phyloP scores from a whole-genome alignment of 2,797 vertebrate species.

The Malacoctenus gilli region DNA sequence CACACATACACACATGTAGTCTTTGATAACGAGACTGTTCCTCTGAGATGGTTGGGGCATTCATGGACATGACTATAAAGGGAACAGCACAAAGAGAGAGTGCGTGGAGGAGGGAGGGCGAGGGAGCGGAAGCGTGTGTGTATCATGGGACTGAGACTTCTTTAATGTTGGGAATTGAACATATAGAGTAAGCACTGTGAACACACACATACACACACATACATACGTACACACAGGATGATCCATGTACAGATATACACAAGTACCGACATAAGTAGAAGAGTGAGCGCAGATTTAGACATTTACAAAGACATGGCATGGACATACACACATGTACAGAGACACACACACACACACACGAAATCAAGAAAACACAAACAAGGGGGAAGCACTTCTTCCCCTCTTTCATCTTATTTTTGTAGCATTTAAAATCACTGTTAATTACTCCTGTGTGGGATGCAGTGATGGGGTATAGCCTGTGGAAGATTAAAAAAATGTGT shows the following conservation, averaged over 20 bases:
- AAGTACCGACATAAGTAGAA: conserved; percentile 55
- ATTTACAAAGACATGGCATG: conserved; percentile 69
- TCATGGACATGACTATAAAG: conserved; percentile 56
- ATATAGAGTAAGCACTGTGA: conserved; percentile 78
- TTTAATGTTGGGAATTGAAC: conserved; percentile 68
- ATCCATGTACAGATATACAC: conserved; percentile 56
- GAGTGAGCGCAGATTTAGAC: conserved; percentile 54
- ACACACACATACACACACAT: conserved; percentile 54
- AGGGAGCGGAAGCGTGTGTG: conserved; percentile 51
- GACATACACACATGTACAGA: conserved; percentile 66
- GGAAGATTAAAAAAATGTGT: conserved; percentile 74
- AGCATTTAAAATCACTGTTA: conserved; percentile 85
- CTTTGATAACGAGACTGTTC: conserved; percentile 53
- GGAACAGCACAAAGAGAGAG: conserved; percentile 51
- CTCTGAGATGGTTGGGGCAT: conserved; percentile 53
- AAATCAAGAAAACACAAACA: conserved; percentile 57
- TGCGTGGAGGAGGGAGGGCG: conserved; percentile 19
- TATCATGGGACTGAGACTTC: conserved; percentile 67
- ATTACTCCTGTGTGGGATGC: conserved; percentile 79
- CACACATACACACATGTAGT: conserved; percentile 43
- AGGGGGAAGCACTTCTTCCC: conserved; percentile 71
- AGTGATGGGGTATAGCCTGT: conserved; percentile 78
- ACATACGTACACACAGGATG: conserved; percentile 5
- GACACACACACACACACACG: conserved; percentile 48
- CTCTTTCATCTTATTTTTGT: conserved; percentile 85